phyloP scores from a whole-genome alignment of 2,113 vertebrate genomes.

The Tragelaphus scriptus region DNA sequence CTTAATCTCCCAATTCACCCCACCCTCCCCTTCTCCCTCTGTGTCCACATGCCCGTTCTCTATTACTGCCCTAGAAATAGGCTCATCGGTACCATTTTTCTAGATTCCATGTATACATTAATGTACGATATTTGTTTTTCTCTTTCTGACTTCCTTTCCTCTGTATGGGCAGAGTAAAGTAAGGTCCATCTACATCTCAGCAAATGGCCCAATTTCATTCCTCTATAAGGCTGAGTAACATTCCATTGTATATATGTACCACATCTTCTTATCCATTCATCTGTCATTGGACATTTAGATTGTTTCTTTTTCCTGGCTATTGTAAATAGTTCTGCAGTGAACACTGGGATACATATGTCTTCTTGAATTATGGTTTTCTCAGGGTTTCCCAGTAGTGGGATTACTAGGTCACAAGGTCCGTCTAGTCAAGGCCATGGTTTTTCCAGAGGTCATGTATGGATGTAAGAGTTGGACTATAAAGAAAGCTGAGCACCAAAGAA shows the following conservation, averaged over 20 bases:
- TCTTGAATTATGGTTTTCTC: neutral
- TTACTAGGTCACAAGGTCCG: neutral
- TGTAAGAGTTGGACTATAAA: no score
- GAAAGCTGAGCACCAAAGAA: fast-evolving
- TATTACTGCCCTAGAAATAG: neutral
- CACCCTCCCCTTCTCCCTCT: neutral
- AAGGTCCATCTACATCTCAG: neutral
- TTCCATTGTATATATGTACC: neutral
- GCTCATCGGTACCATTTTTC: neutral
- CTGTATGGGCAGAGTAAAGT: neutral
- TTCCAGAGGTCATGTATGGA: no score
- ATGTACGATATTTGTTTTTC: neutral
- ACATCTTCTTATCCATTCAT: neutral
- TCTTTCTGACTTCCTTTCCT: neutral
- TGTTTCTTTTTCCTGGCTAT: neutral
- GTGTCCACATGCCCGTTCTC: neutral
- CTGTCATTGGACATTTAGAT: neutral
- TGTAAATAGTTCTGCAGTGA: neutral
- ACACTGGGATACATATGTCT: neutral
- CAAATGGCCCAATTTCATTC: neutral
- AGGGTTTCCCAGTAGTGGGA: neutral
- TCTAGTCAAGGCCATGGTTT: no score
- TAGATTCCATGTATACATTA: neutral
- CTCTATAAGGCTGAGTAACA: neutral
- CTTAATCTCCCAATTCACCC: neutral